Evolutionary conservation across 2,113 vertebrate genomes (phyloP), one percentile per base, ranked within the genome.

Genomic region (Ondatra zibethicus): DNA sequence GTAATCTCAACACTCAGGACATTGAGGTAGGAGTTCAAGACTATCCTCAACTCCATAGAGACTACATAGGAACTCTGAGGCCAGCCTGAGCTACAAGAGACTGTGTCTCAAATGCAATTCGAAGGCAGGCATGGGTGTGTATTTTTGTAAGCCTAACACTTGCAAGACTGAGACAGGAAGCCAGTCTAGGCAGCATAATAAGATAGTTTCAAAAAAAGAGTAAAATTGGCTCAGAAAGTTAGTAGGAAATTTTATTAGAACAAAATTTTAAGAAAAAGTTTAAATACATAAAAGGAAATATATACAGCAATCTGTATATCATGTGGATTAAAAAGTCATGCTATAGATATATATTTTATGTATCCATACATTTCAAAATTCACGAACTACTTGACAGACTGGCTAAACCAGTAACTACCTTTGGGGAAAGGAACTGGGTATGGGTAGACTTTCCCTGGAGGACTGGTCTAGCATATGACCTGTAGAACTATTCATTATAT

Each of bases 281-380:
- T 47, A 66, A 66, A 80, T 88, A 80, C 78, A 70, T 80, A 88
- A 91, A 93, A 91, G 89, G 14, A 33, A 96, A 93, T 36, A 31
- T 91, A 6, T 63, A 91, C 36, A 80, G 16, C 65, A 14, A 33
- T 87, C 92, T 91, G 31, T 92, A 55, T 76, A 76, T 17, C 42
- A 90, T 84, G 39, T 81, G 31, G 27, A n/a, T 90, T 7, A 95
- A 93, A 95, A 92, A 42, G 7, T 87, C 70, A 21, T 31, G 5
- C 2, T 61, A 16, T 47, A 39, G 4, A 55, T 58, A 89, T 33
- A 77, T 14, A 45, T 45, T 9, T 21, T 66, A 63, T 14, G 47
- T 31, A 25, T 61, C 1, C 52, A 31, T 50, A 84, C 61, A 36
- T 13, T 88, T 88, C n/a, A 78, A 66, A 78, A 89, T 68, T 75